Evolutionary conservation across 2,888 invertebrate genomes (phyloP), one percentile per base, ranked within the genome.

Genomic region (Agonopterix alstromeriana): DNA sequence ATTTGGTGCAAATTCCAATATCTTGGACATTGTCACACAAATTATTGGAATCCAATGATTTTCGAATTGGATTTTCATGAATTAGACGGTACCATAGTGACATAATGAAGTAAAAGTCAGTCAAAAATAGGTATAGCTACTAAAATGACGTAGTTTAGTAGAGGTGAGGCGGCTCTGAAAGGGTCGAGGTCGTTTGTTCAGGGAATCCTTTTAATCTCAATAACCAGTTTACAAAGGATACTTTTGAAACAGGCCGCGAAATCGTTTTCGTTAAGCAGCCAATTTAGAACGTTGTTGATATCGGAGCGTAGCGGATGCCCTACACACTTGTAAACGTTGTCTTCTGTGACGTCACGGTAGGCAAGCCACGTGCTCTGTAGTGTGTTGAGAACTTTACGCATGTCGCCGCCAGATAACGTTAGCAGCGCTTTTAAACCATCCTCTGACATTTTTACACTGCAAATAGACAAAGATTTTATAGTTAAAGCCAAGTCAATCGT

Each of bases 341-440:
- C 94, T 82, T 98, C 98, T 27, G 93, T 95, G 36, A 99, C 96
- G 56, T 91, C 88, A 59, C 95, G 94, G 79, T 95, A 97, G 1
- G 98, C 98, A 82, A 99, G 93, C 83, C 96, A 95, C 9, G 98
- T 97, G 84, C 98, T 97, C 89, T 99, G 99, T 46, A 99, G 88
- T 14, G 99, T 95, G 83, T 99, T 99, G 14, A 99, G 82, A 0
- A 98, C 97, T 78, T 96, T 97, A 59, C 99, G 91, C 99, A 99
- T 99, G 82, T 99, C 99, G 9, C 99, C 99, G 51, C 94, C 94
- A 0, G 98, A 95, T 1, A 99, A 88, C 0, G 94, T 94, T 54
- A 98, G 90, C 3, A 99, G 77, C 0, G 99, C 98, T 59, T 95
- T 91, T 72, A 95, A 93, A 0, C 98, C 99, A 86, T 96, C 96